phyloP scores from a whole-genome alignment of 2,113 vertebrate species.

The Gila orcuttii region DNA sequence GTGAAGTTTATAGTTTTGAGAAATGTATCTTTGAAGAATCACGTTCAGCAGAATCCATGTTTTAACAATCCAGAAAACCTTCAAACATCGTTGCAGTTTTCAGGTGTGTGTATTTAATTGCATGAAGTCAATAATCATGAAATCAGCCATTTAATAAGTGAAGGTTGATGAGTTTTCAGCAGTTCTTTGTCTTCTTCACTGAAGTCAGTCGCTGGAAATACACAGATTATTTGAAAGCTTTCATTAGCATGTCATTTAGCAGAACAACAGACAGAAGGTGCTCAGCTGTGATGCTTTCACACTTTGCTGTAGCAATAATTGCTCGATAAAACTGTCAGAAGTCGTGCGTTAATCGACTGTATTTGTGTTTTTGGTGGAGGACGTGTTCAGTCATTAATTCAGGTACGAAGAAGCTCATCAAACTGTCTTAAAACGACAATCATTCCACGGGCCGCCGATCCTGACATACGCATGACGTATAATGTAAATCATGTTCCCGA shows the following conservation, averaged over 20 bases:
- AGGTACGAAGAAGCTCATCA: conserved; percentile 15
- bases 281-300: neutral
- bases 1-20: too few species aligned
- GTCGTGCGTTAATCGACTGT: neutral
- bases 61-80: too few species aligned
- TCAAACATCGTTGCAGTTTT: too few species aligned
- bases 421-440: neutral
- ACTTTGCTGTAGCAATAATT: conserved; percentile 22
- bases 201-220: conserved; percentile 32
- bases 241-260: conserved; percentile 40
- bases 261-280: conserved; percentile 18
- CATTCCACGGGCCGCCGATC: neutral
- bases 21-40: too few species aligned
- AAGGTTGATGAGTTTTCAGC: conserved; percentile 6
- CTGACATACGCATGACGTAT: neutral
- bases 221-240: conserved; percentile 34
- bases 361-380: conserved; percentile 15
- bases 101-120: neutral
- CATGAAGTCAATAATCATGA: neutral
- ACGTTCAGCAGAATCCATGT: too few species aligned
- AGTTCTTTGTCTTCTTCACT: conserved; percentile 16
- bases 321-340: conserved; percentile 35
- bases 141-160: neutral
- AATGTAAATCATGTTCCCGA: neutral
- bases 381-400: conserved; percentile 22